Evolutionary conservation across 1,140 invertebrate genomes (phyloP), one percentile per base, ranked within the genome.

Genomic region (Prorops nasuta): DNA sequence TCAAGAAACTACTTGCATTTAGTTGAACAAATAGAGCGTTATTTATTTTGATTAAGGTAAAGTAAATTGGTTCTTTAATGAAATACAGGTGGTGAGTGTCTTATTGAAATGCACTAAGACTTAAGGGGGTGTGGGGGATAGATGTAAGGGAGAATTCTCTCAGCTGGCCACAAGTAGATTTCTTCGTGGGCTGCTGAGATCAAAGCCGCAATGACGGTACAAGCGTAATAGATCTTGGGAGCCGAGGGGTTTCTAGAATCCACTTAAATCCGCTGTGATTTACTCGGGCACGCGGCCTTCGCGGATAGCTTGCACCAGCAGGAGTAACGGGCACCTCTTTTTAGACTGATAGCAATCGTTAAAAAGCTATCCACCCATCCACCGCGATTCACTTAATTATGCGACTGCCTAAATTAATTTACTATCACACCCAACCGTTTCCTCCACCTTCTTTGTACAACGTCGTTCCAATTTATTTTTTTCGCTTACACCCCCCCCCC

Each of bases 251-350:
- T 57, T 57, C 41, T 50, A 62, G 54, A 53, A 62, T 62, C 58
- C 59, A 62, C 58, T 60, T 62, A 62, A 60, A 57, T 62, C 59
- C 59, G 49, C 43, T 22, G 50, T 60, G 54, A 62, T 62, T 62
- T 60, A 62, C 44, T 60, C 49, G 57, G 40, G 54, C 50, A 54
- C 49, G 28, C 45, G 41, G 38, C 44, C 42, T 38, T 38, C n/a
- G n/a, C n/a, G n/a, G n/a, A n/a, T n/a, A n/a, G n/a, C n/a, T n/a
- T n/a, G n/a, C n/a, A n/a, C n/a, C n/a, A 28, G 24, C 12, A 28
- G 6, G 54, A 58, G 50, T 58, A 59, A 58, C 44, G 38, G 32
- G 44, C 54, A 48, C 44, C 54, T 28, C 42, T 50, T 60, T 54
- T 58, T 40, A 49, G 32, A 38, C 47, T 41, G 44, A 58, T 48